phyloP scores from a whole-genome alignment of 2,888 invertebrate genomes.

The Lepidocyrtinus sp. region DNA sequence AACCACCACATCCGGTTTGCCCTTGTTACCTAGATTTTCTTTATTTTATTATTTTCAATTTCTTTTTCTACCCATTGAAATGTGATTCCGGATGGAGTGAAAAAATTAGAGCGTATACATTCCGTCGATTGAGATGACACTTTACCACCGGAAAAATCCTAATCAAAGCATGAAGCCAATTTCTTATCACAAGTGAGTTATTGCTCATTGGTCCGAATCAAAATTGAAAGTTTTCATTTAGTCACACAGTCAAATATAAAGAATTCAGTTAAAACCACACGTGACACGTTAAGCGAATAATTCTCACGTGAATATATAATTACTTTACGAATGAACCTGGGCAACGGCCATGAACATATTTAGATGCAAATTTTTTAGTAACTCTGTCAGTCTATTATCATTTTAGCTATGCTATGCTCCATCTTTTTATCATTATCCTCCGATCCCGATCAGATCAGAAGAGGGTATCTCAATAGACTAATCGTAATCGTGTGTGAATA shows the following conservation, averaged over 20 bases:
- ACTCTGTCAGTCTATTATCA: not conserved
- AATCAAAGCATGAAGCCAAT: not conserved
- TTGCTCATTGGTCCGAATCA: constrained; percentile 49
- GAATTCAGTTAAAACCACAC: constrained; percentile 34
- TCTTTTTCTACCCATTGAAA: not conserved
- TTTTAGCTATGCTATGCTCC: not conserved
- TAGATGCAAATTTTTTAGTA: not conserved
- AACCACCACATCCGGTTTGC: not conserved
- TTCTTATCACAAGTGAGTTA: not conserved
- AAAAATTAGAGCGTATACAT: not conserved
- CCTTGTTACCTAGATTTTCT: not conserved
- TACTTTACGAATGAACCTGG: not conserved
- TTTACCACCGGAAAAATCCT: not conserved
- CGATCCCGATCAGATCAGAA: constrained; percentile 51
- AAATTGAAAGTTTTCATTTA: constrained; percentile 53
- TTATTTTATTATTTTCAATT: too few relatives aligned
- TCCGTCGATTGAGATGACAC: not conserved
- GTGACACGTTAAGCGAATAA: constrained; percentile 46
- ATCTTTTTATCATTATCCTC: too few relatives aligned
- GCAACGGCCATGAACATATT: not conserved
- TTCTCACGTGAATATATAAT: too few relatives aligned
- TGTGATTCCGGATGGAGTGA: not conserved
- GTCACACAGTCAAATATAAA: constrained; percentile 12
- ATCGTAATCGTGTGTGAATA: constrained; percentile 67
- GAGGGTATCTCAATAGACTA: constrained; percentile 62